Base-by-base conservation (phyloP, 2,797 vertebrate genomes). In the Babyrousa celebensis region DNA sequence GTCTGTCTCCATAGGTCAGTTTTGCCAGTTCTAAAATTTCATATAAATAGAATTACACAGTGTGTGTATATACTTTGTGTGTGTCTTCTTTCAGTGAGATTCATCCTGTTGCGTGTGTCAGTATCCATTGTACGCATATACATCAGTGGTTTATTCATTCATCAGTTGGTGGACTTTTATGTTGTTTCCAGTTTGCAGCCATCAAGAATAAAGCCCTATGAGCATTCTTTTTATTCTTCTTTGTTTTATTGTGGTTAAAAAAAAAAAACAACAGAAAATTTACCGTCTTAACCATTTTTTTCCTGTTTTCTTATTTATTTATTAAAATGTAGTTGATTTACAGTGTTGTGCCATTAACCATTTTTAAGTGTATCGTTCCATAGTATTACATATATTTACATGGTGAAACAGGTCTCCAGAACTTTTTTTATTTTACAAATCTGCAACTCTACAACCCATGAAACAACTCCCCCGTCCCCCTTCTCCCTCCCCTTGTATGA, bases 101-200 rank as follows among this genome's bases (percentile, higher is more conserved):
- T n/a, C 62, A 79, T 0, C 52, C 29, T 8, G 21, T 70, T n/a
- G 27, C 18, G 1, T 29, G 20, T 36, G 15, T 74, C 43, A 18
- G 4, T 20, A 1, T 72, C 94, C 25, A 36, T 21, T 32, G 25
- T 21, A 6, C 25, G 56, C 54, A 9, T 18, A 5, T 5, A 1
- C n/a, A 18, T 6, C 65, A 3, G 8, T 62, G 11, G 21, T 54
- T 27, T 12, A 2, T 48, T 86, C 52, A 10, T 29, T 62, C 71
- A 5, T 67, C 68, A 27, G 56, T 10, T 75, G 7, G 25, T 10
- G 20, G 20, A n/a, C 65, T 43, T 29, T 29, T 25, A 12, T 29
- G 27, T 79, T 58, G 82, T 93, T 90, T 92, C 85, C 15, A 65
- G 52, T 79, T 65, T 65, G 17, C 40, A 67, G 6, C 58, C 63